These are phyloP conservation scores for Triops longicaudatus DNA, from an alignment of 1,140 invertebrate species.

Conservation along the genomic window DNA sequence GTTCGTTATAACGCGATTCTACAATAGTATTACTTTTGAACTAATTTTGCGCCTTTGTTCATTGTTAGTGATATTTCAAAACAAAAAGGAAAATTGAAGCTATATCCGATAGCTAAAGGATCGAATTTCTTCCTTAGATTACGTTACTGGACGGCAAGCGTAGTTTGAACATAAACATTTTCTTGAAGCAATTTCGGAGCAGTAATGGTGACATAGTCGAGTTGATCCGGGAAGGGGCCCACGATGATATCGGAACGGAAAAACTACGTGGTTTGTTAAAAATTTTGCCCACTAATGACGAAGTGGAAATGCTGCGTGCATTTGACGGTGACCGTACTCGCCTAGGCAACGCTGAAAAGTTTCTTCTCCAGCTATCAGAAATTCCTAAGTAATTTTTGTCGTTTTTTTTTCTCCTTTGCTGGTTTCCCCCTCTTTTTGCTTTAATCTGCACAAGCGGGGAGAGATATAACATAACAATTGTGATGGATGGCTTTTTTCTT, in stretches of 20 bases:
- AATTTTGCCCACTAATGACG: slow-evolving; percentile 85
- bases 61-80: too few relatives aligned
- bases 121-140: slow-evolving; percentile 48
- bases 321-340: slow-evolving; percentile 73
- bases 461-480: not conserved
- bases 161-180: slow-evolving; percentile 95
- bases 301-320: slow-evolving; percentile 78
- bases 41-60: too few relatives aligned
- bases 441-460: not conserved
- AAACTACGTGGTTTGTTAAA: slow-evolving; percentile 82
- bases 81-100: too few relatives aligned
- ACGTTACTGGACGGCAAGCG: slow-evolving; percentile 85
- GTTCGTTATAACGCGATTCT: too few relatives aligned
- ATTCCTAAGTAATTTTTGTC: slow-evolving; percentile 64
- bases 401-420: not conserved
- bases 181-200: slow-evolving; percentile 92
- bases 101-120: too few relatives aligned
- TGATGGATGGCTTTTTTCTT: slow-evolving; percentile 25
- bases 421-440: too few relatives aligned
- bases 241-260: slow-evolving; percentile 85
- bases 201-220: slow-evolving; percentile 86
- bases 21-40: too few relatives aligned
- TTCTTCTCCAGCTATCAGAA: slow-evolving; percentile 74
- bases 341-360: slow-evolving; percentile 86
- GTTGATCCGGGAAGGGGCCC: slow-evolving; percentile 70